Base-by-base conservation (phyloP, 2,888 invertebrate genomes). In the Lochmaea capreae region DNA sequence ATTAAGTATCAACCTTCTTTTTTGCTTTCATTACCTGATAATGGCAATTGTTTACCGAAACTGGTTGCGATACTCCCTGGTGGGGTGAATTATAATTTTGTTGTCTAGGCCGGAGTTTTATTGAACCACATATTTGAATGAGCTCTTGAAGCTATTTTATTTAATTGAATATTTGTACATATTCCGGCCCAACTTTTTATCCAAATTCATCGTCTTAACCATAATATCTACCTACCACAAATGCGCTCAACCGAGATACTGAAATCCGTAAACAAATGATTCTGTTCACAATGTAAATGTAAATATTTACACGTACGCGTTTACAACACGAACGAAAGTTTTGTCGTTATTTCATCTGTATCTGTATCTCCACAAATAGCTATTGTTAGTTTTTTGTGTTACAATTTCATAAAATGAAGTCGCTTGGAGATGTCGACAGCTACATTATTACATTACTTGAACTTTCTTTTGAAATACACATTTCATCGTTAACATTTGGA, bases 201-300 rank as follows among this genome's bases (percentile, higher is more conserved):
- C 4, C 0, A 9, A 39, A 39, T 39, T 33, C 8, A 9, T 33
- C 9, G 61, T 39, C 61, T 61, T 61, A 61, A 61, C 61, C 61
- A 8, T n/a, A 16, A 5, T 3, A 2, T 16, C 61, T 39, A 61
- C 14, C 8, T 12, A 14, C 61, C 61, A 18, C 2, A 3, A 54
- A 14, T n/a, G 9, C 16, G 1, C 39, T 61, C 10, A 26, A 33
- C 33, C 3, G 12, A 9, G 39, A 39, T 14, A 33, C 14, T 61
- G 39, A 61, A 39, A 39, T 61, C 61, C 33, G 61, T 39, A 33
- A 61, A n/a, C 61, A 61, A 61, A 61, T n/a, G 61, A 39, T 61
- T 61, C 10, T 33, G 33, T 61, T 61, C 39, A 39, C n/a, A 39
- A 33, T 61, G 61, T 16, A 39, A 61, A 33, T 33, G 39, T 26